Base-by-base conservation (phyloP, 2,888 invertebrate genomes). In the Rugalucina vietnamica region DNA sequence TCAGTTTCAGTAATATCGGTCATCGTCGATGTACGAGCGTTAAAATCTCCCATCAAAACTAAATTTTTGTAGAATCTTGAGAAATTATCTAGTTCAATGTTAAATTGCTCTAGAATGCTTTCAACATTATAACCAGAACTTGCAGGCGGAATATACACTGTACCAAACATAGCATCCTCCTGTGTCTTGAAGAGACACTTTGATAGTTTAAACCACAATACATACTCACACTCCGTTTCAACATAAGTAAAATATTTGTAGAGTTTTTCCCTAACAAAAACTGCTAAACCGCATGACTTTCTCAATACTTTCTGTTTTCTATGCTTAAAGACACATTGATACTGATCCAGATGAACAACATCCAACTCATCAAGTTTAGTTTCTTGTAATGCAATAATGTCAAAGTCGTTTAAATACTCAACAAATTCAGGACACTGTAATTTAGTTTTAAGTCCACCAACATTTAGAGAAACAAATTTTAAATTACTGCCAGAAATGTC, bases 281-380 rank as follows among this genome's bases (percentile, higher is more conserved):
- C 36, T 21, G 32, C 69, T 29, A 69, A 27, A 27, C 69, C 69
- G 21, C 69, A 24, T 34, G 69, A 69, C 36, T 34, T 69, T 69
- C 36, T 12, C 10, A 69, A 21, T 21, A 34, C 32, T n/a, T 69
- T 69, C n/a, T 69, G 69, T n/a, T n/a, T 69, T 14, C 69, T 10
- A 27, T 69, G 10, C 69, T 69, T 69, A 27, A 4, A 5, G 32
- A 69, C 29, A 69, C 32, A 69, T 12, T 18, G 18, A 69, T 27
- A 69, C 32, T 69, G 5, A 27, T 27, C n/a, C 4, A 69, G 5
- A 18, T 69, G 12, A 69, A 69, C 29, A 27, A 34, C 32, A 34
- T 69, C 69, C 4, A 69, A n/a, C n/a, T 69, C 69, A 27, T 69
- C 69, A 69, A 69, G 69, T 34, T 27, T 69, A 10, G 69, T 69